Conservation (phyloP, 1,140 invertebrate genomes). For the Mizuhopecten yessoensis region DNA sequence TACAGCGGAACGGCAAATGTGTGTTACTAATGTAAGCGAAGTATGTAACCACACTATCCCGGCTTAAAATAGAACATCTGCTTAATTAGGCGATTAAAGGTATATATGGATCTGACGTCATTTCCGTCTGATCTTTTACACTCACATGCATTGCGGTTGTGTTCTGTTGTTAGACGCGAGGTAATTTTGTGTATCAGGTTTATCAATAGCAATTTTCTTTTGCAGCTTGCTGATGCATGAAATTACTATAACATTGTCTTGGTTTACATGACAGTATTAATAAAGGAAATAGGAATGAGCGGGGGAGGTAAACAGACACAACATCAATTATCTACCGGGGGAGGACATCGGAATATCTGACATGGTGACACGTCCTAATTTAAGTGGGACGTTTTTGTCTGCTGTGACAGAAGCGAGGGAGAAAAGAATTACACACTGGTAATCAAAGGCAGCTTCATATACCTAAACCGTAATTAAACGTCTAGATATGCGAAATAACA, state of each 20-base stretch:
- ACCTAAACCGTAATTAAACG: background rate
- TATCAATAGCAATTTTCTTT: background rate
- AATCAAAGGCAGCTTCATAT: background rate
- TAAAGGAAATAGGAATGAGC: background rate
- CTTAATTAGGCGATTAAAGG: background rate
- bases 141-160: background rate
- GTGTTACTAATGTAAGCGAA: background rate
- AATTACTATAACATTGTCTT: background rate
- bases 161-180: background rate
- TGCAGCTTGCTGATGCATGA: background rate
- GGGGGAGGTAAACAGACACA: background rate
- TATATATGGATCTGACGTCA: conserved; percentile 8
- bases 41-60: background rate
- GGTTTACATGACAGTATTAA: background rate
- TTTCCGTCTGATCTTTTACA: background rate
- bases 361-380: background rate
- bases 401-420: background rate
- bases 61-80: background rate
- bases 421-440: background rate
- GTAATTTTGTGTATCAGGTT: background rate
- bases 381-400: background rate
- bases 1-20: background rate
- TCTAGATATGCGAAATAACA: background rate
- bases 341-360: background rate
- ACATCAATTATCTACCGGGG: background rate